Percentiles rank a stretch among this genome's conserved stretches.
Conservation (phyloP, 64 coral and sea anemone species). For the Astreopora myriophthalma region DNA sequence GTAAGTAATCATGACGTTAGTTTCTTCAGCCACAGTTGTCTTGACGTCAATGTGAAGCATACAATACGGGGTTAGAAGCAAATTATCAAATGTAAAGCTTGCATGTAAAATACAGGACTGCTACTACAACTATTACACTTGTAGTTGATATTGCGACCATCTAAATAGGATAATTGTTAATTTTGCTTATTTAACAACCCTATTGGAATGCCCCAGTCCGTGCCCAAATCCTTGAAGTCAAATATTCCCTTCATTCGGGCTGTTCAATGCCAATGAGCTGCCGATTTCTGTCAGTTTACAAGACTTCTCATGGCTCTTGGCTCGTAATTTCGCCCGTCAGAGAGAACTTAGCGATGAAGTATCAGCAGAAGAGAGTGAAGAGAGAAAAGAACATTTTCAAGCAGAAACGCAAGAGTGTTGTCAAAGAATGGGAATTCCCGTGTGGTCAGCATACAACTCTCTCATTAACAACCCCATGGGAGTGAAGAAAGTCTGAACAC, state of each 20-base stretch:
- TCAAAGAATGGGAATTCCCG: neutral
- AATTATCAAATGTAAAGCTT: neutral
- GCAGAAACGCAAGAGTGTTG: neutral
- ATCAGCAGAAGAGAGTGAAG: neutral
- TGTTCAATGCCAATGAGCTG: neutral
- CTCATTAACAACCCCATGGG: neutral
- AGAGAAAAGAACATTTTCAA: neutral
- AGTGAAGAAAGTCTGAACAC: neutral
- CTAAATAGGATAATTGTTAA: neutral
- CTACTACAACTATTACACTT: neutral
- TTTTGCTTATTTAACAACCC: neutral
- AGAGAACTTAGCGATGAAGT: neutral
- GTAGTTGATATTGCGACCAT: neutral
- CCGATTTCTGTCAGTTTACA: neutral
- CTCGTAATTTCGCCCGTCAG: neutral
- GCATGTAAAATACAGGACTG: neutral
- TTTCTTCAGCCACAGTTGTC: neutral
- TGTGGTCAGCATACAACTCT: neutral
- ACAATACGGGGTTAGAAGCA: neutral
- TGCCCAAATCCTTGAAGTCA: neutral
- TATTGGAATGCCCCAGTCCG: constrained; percentile 1
- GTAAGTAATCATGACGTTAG: too few relatives aligned
- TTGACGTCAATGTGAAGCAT: neutral
- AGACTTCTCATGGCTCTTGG: constrained; percentile 2
- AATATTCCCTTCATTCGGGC: neutral